Evolutionary conservation across 2,888 invertebrate genomes (phyloP).

Genomic region (Iphiclides podalirius): DNA sequence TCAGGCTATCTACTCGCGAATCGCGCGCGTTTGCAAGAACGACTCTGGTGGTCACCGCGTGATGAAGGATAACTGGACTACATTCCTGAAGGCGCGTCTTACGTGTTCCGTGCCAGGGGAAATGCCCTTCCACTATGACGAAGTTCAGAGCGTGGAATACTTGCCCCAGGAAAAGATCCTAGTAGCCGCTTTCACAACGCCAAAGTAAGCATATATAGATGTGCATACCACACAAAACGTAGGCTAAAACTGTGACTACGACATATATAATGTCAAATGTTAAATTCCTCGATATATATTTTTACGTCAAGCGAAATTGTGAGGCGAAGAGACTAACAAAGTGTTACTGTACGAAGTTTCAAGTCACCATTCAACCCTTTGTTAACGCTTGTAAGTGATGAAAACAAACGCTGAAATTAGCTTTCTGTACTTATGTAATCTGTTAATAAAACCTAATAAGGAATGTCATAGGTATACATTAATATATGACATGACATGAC

Average conservation of each 20-base stretch:
- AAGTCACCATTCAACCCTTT: no score
- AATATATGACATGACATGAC: no score
- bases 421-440: no score
- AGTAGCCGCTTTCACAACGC: conserved; percentile 92
- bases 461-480: no score
- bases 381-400: no score
- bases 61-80: conserved; percentile 94
- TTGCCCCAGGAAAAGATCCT: conserved; percentile 87
- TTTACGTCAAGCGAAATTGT: no score
- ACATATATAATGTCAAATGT: conserved; percentile 5
- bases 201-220: conserved; percentile 83
- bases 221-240: no score
- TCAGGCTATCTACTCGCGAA: conserved; percentile 92
- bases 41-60: conserved; percentile 90
- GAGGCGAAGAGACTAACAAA: no score
- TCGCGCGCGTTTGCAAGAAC: conserved; percentile 94
- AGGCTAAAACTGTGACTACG: conserved; percentile 3
- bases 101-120: conserved; percentile 92
- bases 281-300: no score
- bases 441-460: no score
- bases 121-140: conserved; percentile 92
- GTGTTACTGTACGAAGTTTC: no score
- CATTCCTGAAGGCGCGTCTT: conserved; percentile 91
- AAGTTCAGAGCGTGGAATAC: conserved; percentile 92
- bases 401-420: no score